A percentile compares a stretch with the other conserved stretches of the same genome.
phyloP scores from a whole-genome alignment of 2,888 invertebrate genomes.

The Tupiocoris notatus region DNA sequence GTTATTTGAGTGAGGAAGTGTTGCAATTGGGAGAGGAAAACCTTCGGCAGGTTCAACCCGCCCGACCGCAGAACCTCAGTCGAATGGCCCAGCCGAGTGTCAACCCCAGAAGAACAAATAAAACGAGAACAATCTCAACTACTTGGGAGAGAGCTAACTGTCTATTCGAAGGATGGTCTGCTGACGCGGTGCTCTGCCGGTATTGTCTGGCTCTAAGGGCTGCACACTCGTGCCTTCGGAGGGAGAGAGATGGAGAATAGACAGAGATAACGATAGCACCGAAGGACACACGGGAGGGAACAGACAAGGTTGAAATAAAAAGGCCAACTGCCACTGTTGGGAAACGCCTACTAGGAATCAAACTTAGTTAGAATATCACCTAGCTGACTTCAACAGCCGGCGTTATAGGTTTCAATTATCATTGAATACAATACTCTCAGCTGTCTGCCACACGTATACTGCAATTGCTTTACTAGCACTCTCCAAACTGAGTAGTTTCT shows the following conservation, averaged over 20 bases:
- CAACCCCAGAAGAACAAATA: conserved; percentile 27
- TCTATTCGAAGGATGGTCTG: conserved; percentile 14
- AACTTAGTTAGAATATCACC: background rate
- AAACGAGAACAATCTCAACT: conserved; percentile 19
- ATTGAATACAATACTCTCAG: too few species aligned
- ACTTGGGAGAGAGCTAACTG: conserved; percentile 9
- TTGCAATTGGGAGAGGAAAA: background rate
- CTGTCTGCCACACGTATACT: too few species aligned
- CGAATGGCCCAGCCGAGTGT: background rate
- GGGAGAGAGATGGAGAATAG: background rate
- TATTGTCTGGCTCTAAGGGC: background rate
- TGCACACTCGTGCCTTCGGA: background rate
- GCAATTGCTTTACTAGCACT: too few species aligned
- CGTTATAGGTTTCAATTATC: too few species aligned
- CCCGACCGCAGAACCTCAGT: background rate
- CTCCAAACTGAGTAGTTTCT: too few species aligned
- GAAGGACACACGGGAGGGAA: background rate
- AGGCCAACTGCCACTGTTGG: background rate
- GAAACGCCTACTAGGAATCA: background rate
- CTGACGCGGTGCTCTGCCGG: background rate
- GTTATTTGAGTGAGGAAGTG: background rate
- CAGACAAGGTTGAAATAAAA: background rate
- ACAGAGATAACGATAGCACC: too few species aligned
- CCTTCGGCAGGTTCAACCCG: background rate
- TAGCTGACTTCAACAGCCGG: background rate